These are phyloP conservation scores for Blomia tropicalis DNA, from an alignment of 2,888 invertebrate species.

Conservation along the genomic window DNA sequence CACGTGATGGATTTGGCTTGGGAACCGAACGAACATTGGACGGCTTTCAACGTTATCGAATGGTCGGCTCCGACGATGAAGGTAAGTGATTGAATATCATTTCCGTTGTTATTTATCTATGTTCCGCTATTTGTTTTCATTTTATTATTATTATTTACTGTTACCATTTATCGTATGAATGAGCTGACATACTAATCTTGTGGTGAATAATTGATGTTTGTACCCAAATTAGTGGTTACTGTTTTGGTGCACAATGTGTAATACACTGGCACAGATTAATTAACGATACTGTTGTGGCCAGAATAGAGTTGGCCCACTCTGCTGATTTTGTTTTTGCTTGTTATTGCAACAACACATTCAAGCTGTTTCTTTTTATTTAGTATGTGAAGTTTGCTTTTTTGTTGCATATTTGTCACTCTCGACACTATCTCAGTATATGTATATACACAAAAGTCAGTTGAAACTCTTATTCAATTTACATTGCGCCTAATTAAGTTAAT, in stretches of 20 bases:
- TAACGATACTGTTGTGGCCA: too few species aligned
- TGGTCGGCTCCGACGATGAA: conserved; percentile 90
- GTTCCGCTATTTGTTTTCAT: too few species aligned
- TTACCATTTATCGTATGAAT: not conserved
- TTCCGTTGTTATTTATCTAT: conserved; percentile 6
- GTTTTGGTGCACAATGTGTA: too few species aligned
- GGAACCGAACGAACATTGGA: conserved; percentile 76
- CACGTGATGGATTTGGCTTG: conserved; percentile 85
- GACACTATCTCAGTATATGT: too few species aligned
- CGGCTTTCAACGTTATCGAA: conserved; percentile 79
- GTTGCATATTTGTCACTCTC: too few species aligned
- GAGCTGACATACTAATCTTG: not conserved
- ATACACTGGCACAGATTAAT: too few species aligned
- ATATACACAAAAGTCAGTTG: too few species aligned
- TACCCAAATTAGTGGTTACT: not conserved
- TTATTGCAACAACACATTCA: too few species aligned
- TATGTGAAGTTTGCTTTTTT: too few species aligned
- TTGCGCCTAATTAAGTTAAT: not conserved
- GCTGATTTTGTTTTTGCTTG: too few species aligned
- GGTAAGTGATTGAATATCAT: conserved; percentile 41
- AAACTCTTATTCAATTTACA: not conserved
- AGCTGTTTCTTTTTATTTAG: too few species aligned
- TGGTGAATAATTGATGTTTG: not conserved
- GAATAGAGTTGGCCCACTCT: too few species aligned
- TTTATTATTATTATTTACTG: not conserved